Evolutionary conservation across 2,888 invertebrate genomes (phyloP), one percentile per base, ranked within the genome.

Genomic region (Calliphora vomitoria): DNA sequence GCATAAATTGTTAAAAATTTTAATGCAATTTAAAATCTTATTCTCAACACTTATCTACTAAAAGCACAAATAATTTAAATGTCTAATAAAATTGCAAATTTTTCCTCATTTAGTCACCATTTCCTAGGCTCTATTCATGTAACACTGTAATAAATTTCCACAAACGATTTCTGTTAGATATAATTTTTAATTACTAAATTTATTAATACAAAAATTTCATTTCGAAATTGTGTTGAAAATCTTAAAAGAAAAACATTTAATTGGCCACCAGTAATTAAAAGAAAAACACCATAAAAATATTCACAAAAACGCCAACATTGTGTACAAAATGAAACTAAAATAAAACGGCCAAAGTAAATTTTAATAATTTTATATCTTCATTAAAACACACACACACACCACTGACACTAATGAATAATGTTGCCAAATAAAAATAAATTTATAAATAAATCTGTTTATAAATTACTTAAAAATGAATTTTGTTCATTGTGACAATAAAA

Each of bases 401-500:
- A 25, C 25, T 25, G 1, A 58, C 74, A 31, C 8, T 44, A 60
- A 75, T 75, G 20, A 75, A 44, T 47, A 47, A 75, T 18, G 11
- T 31, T 31, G 31, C 4, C 20, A 76, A 64, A 64, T 66, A 66
- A 41, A 58, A 38, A 64, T 60, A 31, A 60, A 60, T 60, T 35
- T 74, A 13, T 47, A 47, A 50, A 41, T 25, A 53, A 66, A 78
- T 41, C 18, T 50, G 50, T 76, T 35, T 50, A 64, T 53, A 38
- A 76, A 76, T 50, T 50, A 50, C 20, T 76, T 62, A 35, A 38
- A 62, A 50, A 64, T 38, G 5, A 20, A 35, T 62, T 31, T 8
- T 76, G 15, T 62, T 35, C 10, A 20, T 25, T 25, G 53, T 20
- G 53, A 66, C 31, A 25, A 53, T 78, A 78, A 78, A 78, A 78